Evolutionary conservation across 2,888 invertebrate genomes (phyloP).

Genomic region (Cantharis lateralis): DNA sequence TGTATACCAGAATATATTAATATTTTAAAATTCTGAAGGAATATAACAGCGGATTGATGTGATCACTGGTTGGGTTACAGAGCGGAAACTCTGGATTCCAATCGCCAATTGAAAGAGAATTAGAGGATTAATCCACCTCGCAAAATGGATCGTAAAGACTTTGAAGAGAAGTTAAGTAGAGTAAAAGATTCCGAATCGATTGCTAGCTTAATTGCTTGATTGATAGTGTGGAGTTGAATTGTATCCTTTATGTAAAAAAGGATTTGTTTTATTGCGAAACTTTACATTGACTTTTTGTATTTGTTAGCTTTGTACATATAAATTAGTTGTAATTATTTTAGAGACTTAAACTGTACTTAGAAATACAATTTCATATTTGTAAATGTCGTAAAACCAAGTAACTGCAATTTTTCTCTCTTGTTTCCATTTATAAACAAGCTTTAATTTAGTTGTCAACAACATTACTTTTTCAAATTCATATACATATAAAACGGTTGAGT

Average conservation of each 20-base stretch:
- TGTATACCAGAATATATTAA: neutral
- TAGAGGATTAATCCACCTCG: too few relatives aligned
- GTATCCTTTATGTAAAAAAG: neutral
- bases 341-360: neutral
- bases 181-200: too few relatives aligned
- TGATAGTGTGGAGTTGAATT: neutral
- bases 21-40: neutral
- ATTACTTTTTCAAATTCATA: neutral
- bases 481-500: too few relatives aligned
- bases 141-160: too few relatives aligned
- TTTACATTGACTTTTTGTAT: neutral
- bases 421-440: neutral
- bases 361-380: neutral
- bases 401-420: neutral
- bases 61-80: too few relatives aligned
- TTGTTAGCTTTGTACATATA: neutral
- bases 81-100: too few relatives aligned
- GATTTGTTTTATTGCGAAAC: neutral
- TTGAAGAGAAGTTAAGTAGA: too few relatives aligned
- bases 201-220: too few relatives aligned
- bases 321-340: neutral
- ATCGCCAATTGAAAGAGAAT: too few relatives aligned
- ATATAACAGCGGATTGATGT: too few relatives aligned
- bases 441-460: neutral
- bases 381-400: neutral